Conservation (phyloP, 2,888 invertebrate species). For the Scaptomyza caliginosa region DNA sequence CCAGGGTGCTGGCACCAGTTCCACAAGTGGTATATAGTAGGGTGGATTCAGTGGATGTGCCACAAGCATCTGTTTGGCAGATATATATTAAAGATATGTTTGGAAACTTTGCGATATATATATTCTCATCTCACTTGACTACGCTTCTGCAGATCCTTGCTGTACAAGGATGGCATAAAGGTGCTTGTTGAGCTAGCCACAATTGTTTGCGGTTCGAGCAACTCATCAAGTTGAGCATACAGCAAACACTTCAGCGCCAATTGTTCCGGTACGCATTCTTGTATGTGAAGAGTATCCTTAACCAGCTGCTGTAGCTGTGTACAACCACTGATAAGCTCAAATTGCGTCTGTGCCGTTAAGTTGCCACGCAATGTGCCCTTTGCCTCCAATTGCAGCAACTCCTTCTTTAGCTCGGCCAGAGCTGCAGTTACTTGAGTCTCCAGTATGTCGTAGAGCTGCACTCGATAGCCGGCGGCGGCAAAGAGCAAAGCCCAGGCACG, state of each 20-base stretch:
- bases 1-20: slow-evolving; percentile 97
- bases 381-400: slow-evolving; percentile 89
- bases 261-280: slow-evolving; percentile 97
- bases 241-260: slow-evolving; percentile 92
- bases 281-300: slow-evolving; percentile 90
- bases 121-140: slow-evolving; percentile 84
- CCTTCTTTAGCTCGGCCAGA: slow-evolving; percentile 89
- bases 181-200: slow-evolving; percentile 97
- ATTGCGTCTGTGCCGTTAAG: slow-evolving; percentile 90
- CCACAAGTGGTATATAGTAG: slow-evolving; percentile 96
- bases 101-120: neutral
- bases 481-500: slow-evolving; percentile 99
- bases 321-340: slow-evolving; percentile 89
- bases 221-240: slow-evolving; percentile 90
- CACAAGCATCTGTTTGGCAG: slow-evolving; percentile 85
- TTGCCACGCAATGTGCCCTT: slow-evolving; percentile 90
- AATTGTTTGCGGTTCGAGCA: slow-evolving; percentile 90
- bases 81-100: neutral
- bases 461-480: slow-evolving; percentile 95
- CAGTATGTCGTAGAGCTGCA: slow-evolving; percentile 93
- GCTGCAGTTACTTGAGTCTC: slow-evolving; percentile 90
- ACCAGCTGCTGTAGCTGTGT: slow-evolving; percentile 89
- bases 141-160: slow-evolving; percentile 90
- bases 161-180: slow-evolving; percentile 94
- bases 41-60: slow-evolving; percentile 98